Percentiles rank a stretch among this genome's conserved stretches.
Evolutionary conservation across 1,140 invertebrate genomes (phyloP).

Genomic region (Formica selysi): DNA sequence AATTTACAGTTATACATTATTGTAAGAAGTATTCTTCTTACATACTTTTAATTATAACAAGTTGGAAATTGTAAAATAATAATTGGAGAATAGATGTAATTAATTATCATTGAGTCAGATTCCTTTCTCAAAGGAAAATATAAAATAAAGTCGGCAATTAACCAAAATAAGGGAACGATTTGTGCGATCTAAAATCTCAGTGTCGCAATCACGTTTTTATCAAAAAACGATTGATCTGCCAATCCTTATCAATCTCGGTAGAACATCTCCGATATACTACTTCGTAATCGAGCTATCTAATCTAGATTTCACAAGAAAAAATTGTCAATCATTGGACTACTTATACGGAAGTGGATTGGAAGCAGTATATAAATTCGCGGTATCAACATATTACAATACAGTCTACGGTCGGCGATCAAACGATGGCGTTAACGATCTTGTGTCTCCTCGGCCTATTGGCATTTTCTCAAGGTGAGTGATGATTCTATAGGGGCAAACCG

Average conservation of each 20-base stretch:
- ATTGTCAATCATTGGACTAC: constrained; percentile 1
- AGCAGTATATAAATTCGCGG: constrained; percentile 36
- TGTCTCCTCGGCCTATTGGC: constrained; percentile 34
- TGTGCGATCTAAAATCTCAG: not conserved
- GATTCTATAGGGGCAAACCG: not conserved
- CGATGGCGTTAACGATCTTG: constrained; percentile 37
- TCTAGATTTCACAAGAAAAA: constrained; percentile 36
- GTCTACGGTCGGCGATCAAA: not conserved
- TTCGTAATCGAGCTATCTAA: constrained; percentile 38
- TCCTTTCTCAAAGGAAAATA: not conserved
- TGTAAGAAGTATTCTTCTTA: not conserved
- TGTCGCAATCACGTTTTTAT: not conserved
- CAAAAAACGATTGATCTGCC: not conserved
- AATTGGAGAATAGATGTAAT: not conserved
- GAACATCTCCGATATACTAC: not conserved
- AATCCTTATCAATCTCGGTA: not conserved
- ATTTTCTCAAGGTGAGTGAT: constrained; percentile 40
- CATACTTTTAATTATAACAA: constrained; percentile 21
- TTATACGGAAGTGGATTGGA: constrained; percentile 3
- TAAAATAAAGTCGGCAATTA: not conserved
- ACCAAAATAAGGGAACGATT: not conserved
- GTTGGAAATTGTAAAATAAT: not conserved
- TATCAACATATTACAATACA: not conserved
- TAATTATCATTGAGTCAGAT: not conserved
- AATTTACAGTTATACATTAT: too few relatives aligned